Conservation (phyloP, 2,888 invertebrate species). For the Acleris literana region DNA sequence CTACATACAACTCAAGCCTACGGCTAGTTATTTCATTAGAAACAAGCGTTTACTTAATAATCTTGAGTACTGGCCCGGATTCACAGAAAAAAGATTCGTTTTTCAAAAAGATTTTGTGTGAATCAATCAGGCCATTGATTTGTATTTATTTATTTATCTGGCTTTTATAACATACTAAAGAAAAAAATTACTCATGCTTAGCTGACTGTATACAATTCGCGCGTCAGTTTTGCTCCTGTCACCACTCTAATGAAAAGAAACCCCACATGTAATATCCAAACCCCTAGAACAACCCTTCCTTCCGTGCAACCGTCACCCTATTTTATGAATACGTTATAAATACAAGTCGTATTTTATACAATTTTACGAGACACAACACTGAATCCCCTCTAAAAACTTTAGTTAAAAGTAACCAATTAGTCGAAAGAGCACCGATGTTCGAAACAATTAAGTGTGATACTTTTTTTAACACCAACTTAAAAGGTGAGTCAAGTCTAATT, state of each 20-base stretch:
- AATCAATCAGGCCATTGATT: constrained; percentile 15
- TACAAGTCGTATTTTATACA: constrained; percentile 30
- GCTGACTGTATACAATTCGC: constrained; percentile 15
- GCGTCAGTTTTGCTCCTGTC: constrained; percentile 31
- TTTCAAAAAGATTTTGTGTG: not conserved
- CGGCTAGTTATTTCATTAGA: constrained; percentile 23
- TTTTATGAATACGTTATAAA: constrained; percentile 25
- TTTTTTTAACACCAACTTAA: no score
- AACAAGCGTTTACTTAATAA: constrained; percentile 33
- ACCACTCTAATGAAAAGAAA: constrained; percentile 21
- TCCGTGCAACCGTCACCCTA: constrained; percentile 33
- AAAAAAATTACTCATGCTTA: constrained; percentile 29
- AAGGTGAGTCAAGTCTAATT: no score
- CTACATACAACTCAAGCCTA: constrained; percentile 34
- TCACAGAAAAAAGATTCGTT: not conserved
- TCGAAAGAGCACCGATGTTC: no score
- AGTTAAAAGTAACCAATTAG: no score
- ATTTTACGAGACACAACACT: constrained; percentile 28
- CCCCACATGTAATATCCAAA: constrained; percentile 15
- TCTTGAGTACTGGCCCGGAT: constrained; percentile 15
- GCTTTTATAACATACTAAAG: constrained; percentile 12
- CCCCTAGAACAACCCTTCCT: constrained; percentile 22
- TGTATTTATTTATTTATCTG: constrained; percentile 6
- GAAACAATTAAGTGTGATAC: no score
- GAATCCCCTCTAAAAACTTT: constrained; percentile 9